Evolutionary conservation across 2,888 invertebrate species (phyloP).

Genomic region (Xanthorhoe designata): DNA sequence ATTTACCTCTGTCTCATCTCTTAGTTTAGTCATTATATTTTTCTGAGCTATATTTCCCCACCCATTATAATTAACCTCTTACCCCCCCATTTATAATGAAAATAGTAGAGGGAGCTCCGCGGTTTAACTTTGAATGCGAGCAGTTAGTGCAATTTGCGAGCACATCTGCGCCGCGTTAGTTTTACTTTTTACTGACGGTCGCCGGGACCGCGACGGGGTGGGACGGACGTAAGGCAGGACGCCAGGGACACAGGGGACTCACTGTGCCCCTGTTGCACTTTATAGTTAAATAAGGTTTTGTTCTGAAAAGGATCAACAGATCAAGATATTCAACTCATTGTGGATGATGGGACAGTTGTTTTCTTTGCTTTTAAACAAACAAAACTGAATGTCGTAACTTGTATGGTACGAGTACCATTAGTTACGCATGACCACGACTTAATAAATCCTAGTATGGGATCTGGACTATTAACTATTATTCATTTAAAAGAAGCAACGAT

Average conservation of each 20-base stretch:
- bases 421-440: too few relatives aligned
- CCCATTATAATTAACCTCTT: background rate
- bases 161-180: conserved; percentile 30
- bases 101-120: background rate
- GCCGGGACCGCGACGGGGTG: background rate
- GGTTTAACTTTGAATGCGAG: conserved; percentile 21
- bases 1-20: background rate
- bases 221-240: background rate
- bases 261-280: background rate
- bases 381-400: too few relatives aligned
- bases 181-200: conserved; percentile 18
- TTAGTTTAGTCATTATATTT: background rate
- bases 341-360: too few relatives aligned
- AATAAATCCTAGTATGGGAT: too few relatives aligned
- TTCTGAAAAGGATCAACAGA: too few relatives aligned
- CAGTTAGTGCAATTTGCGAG: conserved; percentile 23
- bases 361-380: too few relatives aligned
- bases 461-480: too few relatives aligned
- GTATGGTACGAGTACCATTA: too few relatives aligned
- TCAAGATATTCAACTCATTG: too few relatives aligned
- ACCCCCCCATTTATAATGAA: background rate
- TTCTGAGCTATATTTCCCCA: background rate
- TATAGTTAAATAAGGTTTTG: too few relatives aligned
- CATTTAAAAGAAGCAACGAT: too few relatives aligned
- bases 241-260: background rate